These are phyloP conservation scores for Varanus komodoensis DNA, from an alignment of 2,113 vertebrate species.

Conservation along the genomic window DNA sequence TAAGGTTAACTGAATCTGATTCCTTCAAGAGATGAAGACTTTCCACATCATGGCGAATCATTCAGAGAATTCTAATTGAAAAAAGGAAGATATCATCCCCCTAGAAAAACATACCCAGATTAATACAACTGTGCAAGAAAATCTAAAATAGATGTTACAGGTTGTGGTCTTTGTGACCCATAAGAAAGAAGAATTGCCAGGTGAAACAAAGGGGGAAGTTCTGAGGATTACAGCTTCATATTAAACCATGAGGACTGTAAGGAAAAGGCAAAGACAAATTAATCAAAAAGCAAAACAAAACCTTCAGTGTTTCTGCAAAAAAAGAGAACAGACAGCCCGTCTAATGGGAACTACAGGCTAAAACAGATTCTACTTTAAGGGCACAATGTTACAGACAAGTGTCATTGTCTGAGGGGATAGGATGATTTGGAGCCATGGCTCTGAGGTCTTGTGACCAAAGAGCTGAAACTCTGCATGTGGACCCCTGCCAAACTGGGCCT, in stretches of 20 bases:
- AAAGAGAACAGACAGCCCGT: not conserved
- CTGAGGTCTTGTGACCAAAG: no score
- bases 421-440: no score
- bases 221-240: constrained; percentile 25
- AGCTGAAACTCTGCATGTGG: no score
- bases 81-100: constrained; percentile 54
- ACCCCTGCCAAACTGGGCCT: no score
- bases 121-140: constrained; percentile 62
- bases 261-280: constrained; percentile 16
- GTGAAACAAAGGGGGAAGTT: constrained; percentile 51
- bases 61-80: constrained; percentile 79
- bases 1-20: constrained; percentile 81
- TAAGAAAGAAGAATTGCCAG: constrained; percentile 57
- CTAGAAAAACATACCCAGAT: constrained; percentile 63
- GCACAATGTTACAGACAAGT: no score
- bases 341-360: not conserved
- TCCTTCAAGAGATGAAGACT: constrained; percentile 75
- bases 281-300: constrained; percentile 11
- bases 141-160: constrained; percentile 69
- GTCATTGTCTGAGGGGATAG: no score
- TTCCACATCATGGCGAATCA: constrained; percentile 78
- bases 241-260: constrained; percentile 28
- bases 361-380: not conserved
- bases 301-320: not conserved
- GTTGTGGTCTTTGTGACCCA: constrained; percentile 51